Conservation (phyloP, 2,888 invertebrate genomes). For the Ectropis crepuscularia region DNA sequence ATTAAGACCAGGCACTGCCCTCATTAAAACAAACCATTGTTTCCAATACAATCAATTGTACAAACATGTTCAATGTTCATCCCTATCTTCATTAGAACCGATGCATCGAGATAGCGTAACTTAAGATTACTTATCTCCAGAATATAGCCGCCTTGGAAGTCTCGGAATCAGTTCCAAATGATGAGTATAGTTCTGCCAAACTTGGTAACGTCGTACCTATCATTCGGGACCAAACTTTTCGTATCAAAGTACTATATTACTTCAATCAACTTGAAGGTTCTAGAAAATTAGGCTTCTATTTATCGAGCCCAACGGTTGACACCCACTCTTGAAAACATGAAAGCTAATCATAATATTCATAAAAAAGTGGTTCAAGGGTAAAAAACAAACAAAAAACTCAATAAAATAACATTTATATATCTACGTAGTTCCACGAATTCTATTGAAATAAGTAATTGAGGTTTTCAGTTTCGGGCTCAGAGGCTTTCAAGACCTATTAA, state of each 20-base stretch:
- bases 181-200: slow-evolving; percentile 15
- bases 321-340: slow-evolving; percentile 9
- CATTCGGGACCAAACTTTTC: slow-evolving; percentile 23
- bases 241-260: slow-evolving; percentile 17
- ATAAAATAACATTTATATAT: slow-evolving; percentile 20
- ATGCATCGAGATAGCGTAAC: slow-evolving; percentile 8
- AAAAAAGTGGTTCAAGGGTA: slow-evolving; percentile 19
- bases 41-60: slow-evolving; percentile 3
- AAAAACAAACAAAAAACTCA: slow-evolving; percentile 25
- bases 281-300: slow-evolving; percentile 16
- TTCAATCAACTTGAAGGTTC: slow-evolving; percentile 8
- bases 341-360: slow-evolving; percentile 20
- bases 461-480: not conserved
- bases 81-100: not conserved
- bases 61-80: not conserved
- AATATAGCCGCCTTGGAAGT: slow-evolving; percentile 7
- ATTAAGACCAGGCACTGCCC: too few species aligned
- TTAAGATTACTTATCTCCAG: slow-evolving; percentile 17
- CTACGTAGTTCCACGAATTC: not conserved
- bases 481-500: not conserved
- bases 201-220: slow-evolving; percentile 14
- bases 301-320: not conserved
- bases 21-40: not conserved
- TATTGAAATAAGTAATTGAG: not conserved
- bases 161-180: slow-evolving; percentile 12